phyloP scores from a whole-genome alignment of 2,797 vertebrate species.

The Sebastes wilsoni region DNA sequence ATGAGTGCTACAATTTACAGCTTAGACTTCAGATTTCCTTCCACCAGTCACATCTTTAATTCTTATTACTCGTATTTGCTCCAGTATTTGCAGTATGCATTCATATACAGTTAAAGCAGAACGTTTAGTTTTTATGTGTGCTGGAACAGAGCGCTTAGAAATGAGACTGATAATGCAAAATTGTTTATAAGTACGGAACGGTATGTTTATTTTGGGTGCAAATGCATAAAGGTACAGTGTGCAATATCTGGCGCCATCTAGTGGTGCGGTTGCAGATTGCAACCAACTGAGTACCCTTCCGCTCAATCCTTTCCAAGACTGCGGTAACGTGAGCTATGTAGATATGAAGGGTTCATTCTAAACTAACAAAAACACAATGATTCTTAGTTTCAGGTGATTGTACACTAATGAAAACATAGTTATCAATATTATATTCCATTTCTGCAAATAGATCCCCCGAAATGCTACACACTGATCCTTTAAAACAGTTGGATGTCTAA shows the following conservation, averaged over 20 bases:
- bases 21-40: neutral
- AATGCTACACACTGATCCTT: neutral
- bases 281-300: no score
- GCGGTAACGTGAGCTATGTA: no score
- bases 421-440: no score
- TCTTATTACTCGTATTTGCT: neutral
- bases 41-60: neutral
- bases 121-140: neutral
- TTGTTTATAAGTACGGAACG: neutral
- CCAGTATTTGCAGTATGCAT: neutral
- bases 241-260: no score
- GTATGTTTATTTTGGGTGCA: neutral
- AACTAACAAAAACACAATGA: no score
- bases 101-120: neutral
- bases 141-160: neutral
- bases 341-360: no score
- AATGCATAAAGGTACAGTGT: no score
- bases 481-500: conserved; percentile 10
- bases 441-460: no score
- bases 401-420: no score
- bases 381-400: no score
- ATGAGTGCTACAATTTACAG: neutral
- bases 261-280: no score
- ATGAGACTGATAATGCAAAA: neutral
- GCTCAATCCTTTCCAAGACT: no score